Evolutionary conservation across 2,113 vertebrate genomes (phyloP).

Genomic region (Neomonachus schauinslandi): DNA sequence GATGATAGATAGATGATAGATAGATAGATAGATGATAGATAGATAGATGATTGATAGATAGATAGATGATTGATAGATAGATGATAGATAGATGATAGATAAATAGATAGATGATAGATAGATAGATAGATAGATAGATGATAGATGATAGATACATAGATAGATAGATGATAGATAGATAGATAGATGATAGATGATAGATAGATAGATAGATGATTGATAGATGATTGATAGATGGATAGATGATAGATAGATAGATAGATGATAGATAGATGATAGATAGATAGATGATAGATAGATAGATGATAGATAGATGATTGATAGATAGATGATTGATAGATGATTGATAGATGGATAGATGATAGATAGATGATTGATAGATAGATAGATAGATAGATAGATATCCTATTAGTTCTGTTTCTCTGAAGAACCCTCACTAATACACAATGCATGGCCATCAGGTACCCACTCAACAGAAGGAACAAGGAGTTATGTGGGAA

Average conservation of each 20-base stretch:
- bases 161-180: too few species aligned
- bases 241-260: too few species aligned
- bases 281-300: too few species aligned
- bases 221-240: too few species aligned
- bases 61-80: background rate
- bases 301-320: too few species aligned
- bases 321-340: background rate
- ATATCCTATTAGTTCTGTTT: background rate
- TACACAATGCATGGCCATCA: background rate
- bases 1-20: too few species aligned
- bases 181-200: background rate
- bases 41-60: too few species aligned
- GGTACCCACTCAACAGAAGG: background rate
- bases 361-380: too few species aligned
- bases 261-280: background rate
- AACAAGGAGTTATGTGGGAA: background rate
- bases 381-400: background rate
- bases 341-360: too few species aligned
- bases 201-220: background rate
- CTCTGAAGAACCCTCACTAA: background rate
- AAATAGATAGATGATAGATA: too few species aligned
- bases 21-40: too few species aligned
- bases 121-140: background rate
- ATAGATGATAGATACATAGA: background rate
- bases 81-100: too few species aligned